These are phyloP conservation scores for Cataglyphis cursor DNA, from an alignment of 2,888 invertebrate genomes.

Conservation along the genomic window DNA sequence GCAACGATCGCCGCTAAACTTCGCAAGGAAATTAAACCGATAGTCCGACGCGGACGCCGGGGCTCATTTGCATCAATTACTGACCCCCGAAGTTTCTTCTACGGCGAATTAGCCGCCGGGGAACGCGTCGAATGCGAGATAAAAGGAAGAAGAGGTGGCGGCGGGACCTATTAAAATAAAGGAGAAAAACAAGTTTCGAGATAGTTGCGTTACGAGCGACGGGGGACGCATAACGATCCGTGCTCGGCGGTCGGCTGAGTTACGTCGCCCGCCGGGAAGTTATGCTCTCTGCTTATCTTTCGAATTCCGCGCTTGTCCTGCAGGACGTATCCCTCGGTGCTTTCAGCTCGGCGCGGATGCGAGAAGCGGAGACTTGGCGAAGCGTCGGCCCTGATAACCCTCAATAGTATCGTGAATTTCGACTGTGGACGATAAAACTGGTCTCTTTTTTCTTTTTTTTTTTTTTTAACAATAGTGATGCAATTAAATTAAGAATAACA, in stretches of 20 bases:
- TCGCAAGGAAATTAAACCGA: constrained; percentile 77
- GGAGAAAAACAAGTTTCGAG: constrained; percentile 85
- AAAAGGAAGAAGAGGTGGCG: constrained; percentile 74
- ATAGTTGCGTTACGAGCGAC: constrained; percentile 85
- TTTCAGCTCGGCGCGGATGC: constrained; percentile 65
- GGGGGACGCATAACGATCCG: constrained; percentile 84
- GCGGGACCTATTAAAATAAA: constrained; percentile 83
- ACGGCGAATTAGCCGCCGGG: constrained; percentile 83
- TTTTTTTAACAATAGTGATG: not conserved
- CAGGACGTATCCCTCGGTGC: constrained; percentile 71
- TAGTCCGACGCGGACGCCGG: constrained; percentile 65
- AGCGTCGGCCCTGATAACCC: constrained; percentile 45
- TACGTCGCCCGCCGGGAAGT: constrained; percentile 80
- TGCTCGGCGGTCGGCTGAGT: constrained; percentile 79
- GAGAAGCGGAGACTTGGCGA: constrained; percentile 67
- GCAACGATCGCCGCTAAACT: constrained; percentile 70
- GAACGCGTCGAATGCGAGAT: constrained; percentile 82
- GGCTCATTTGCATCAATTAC: constrained; percentile 85
- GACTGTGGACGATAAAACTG: not conserved
- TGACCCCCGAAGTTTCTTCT: constrained; percentile 81
- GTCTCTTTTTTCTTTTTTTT: not conserved
- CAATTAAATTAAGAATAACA: not conserved
- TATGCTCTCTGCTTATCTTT: constrained; percentile 84
- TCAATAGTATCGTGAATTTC: constrained; percentile 35
- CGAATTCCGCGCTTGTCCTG: constrained; percentile 80